Percentiles rank a stretch among this genome's conserved stretches.
Conservation (phyloP, 2,113 vertebrate genomes). For the Mobula birostris region DNA sequence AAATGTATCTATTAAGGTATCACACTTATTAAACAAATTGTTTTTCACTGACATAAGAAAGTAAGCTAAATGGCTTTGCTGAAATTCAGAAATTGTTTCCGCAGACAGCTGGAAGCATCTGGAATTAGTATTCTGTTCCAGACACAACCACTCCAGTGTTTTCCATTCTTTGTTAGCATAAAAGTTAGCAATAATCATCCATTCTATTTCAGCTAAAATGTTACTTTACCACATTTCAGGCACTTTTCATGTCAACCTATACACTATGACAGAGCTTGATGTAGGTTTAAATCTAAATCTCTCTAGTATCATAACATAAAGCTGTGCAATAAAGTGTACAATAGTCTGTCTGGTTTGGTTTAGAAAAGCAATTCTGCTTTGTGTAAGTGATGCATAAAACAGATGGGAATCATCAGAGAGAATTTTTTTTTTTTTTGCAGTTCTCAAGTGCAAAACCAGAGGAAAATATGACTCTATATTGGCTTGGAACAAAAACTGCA, state of each 20-base stretch:
- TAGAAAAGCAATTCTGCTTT: constrained; percentile 4
- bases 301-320: not conserved
- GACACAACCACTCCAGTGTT: not conserved
- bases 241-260: not conserved
- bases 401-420: constrained; percentile 28
- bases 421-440: not conserved
- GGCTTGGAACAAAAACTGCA: constrained; percentile 1
- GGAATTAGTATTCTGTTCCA: constrained; percentile 33
- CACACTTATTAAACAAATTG: not conserved
- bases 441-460: not conserved
- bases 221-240: not conserved
- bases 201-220: not conserved
- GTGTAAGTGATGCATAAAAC: constrained; percentile 10
- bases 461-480: constrained; percentile 6
- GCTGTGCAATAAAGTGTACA: not conserved
- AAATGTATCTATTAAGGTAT: not conserved
- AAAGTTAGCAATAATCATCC: not conserved
- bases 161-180: constrained; percentile 9
- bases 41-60: not conserved
- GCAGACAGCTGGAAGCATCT: constrained; percentile 32
- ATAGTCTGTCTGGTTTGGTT: not conserved
- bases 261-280: not conserved
- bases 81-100: not conserved
- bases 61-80: not conserved
- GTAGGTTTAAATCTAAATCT: not conserved